phyloP scores from a whole-genome alignment of 2,797 vertebrate genomes.

The Pagetopsis macropterus region DNA sequence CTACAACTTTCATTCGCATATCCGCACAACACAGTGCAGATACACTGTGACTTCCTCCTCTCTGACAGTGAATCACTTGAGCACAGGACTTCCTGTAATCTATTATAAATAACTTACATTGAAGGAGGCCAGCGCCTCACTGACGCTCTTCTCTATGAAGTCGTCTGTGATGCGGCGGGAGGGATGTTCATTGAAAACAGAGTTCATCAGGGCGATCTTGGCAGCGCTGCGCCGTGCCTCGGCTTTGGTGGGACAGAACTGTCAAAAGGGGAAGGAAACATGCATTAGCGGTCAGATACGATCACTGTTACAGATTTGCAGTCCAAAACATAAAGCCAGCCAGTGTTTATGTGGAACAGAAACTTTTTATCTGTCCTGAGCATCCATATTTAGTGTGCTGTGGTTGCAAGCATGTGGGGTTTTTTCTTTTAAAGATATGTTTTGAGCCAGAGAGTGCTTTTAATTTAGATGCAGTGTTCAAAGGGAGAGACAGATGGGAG shows the following conservation, averaged over 20 bases:
- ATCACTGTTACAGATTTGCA: conserved; percentile 1
- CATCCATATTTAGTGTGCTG: conserved; percentile 22
- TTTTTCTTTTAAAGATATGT: no score
- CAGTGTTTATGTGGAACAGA: conserved; percentile 5
- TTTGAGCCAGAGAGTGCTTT: no score
- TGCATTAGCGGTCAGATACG: conserved; percentile 17
- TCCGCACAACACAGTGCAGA: neutral
- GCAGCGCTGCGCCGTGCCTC: conserved; percentile 94
- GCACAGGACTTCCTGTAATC: neutral
- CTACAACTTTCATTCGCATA: neutral
- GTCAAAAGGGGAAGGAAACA: conserved; percentile 35
- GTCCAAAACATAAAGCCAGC: neutral
- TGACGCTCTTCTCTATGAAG: conserved; percentile 98
- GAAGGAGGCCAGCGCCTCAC: conserved; percentile 94
- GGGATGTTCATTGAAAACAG: conserved; percentile 97
- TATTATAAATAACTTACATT: conserved; percentile 85
- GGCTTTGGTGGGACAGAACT: conserved; percentile 97
- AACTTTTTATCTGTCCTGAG: neutral
- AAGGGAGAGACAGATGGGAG: no score
- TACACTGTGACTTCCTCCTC: no score
- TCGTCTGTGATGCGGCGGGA: conserved; percentile 95
- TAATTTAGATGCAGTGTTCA: no score
- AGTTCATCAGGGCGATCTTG: conserved; percentile 98
- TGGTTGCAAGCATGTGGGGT: neutral
- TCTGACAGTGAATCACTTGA: neutral